phyloP scores from a whole-genome alignment of 1,140 invertebrate genomes.

The Trichoplusia ni region DNA sequence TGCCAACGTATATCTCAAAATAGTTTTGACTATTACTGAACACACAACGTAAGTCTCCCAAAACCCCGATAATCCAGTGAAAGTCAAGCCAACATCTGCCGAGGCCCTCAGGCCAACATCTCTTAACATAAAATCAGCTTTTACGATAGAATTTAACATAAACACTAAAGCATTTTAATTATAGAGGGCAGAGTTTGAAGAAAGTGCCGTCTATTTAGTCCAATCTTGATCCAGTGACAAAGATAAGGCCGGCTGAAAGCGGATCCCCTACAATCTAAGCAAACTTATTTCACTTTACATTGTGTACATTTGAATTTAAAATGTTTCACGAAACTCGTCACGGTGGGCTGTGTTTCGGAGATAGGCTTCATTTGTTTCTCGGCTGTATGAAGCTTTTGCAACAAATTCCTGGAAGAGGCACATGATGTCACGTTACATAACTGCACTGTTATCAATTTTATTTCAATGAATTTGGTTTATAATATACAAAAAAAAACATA shows the following conservation, averaged over 20 bases:
- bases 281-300: background rate
- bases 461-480: too few species aligned
- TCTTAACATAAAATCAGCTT: slow-evolving; percentile 12
- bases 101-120: slow-evolving; percentile 7
- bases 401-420: too few species aligned
- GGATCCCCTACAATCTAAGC: background rate
- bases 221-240: slow-evolving; percentile 7
- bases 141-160: slow-evolving; percentile 21
- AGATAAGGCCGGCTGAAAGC: slow-evolving; percentile 1
- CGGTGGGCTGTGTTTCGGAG: too few species aligned
- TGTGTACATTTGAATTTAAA: slow-evolving; percentile 14
- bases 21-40: too few species aligned
- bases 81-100: background rate
- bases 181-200: background rate
- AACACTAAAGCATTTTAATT: slow-evolving; percentile 31
- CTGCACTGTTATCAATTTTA: too few species aligned
- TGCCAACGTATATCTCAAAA: too few species aligned
- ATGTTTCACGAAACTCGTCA: too few species aligned
- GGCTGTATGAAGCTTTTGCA: too few species aligned
- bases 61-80: slow-evolving; percentile 1
- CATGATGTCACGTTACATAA: too few species aligned
- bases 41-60: too few species aligned
- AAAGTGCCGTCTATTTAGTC: background rate
- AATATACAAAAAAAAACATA: too few species aligned
- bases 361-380: too few species aligned